phyloP scores from a whole-genome alignment of 2,888 invertebrate species.

The Acanthoscelides obtectus region DNA sequence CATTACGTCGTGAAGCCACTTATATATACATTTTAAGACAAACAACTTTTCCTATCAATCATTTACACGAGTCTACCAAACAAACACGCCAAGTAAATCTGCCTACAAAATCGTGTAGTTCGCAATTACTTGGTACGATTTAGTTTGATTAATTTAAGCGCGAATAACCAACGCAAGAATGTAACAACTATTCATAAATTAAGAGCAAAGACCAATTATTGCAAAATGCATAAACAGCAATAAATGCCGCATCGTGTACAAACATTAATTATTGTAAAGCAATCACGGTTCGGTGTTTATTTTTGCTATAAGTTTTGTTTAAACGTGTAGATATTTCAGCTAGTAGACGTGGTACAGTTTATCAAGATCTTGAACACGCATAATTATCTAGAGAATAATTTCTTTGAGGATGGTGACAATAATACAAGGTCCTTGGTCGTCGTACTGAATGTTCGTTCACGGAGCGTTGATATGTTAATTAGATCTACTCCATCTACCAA shows the following conservation, averaged over 20 bases:
- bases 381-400: too few relatives aligned
- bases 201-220: neutral
- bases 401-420: too few relatives aligned
- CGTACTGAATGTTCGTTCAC: too few relatives aligned
- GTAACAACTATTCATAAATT: neutral
- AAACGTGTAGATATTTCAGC: neutral
- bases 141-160: neutral
- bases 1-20: too few relatives aligned
- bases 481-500: too few relatives aligned
- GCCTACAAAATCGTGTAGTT: too few relatives aligned
- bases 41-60: too few relatives aligned
- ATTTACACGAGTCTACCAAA: too few relatives aligned
- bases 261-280: neutral
- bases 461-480: too few relatives aligned
- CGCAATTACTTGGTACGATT: neutral
- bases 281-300: neutral
- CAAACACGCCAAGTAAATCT: too few relatives aligned
- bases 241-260: neutral
- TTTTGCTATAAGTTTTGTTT: neutral
- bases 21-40: too few relatives aligned
- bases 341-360: neutral
- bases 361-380: neutral
- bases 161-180: neutral
- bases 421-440: too few relatives aligned
- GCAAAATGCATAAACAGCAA: neutral